These are phyloP conservation scores for Barnardius zonarius DNA, from an alignment of 2,113 vertebrate genomes.

Conservation along the genomic window DNA sequence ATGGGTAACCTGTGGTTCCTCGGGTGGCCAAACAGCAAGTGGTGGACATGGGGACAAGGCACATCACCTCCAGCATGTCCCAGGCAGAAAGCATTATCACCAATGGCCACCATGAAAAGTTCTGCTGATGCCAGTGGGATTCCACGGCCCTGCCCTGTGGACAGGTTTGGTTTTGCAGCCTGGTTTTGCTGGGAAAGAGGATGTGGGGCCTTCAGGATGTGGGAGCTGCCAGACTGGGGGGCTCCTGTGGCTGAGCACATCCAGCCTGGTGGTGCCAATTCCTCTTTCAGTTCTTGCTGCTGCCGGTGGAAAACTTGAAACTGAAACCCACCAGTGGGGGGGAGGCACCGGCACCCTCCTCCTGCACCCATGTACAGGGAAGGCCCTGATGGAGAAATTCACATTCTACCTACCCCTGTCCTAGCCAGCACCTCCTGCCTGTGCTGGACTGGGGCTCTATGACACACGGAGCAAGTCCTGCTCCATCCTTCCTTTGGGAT, in stretches of 20 bases:
- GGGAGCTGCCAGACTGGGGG: no score
- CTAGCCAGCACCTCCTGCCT: not conserved
- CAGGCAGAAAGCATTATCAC: not conserved
- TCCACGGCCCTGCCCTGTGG: not conserved
- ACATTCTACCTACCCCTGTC: not conserved
- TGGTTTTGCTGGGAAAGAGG: not conserved
- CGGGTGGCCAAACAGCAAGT: accelerated
- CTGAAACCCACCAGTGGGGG: not conserved
- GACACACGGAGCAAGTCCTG: accelerated
- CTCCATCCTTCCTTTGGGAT: not conserved
- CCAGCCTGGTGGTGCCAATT: not conserved
- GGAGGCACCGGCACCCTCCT: not conserved
- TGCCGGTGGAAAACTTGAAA: not conserved
- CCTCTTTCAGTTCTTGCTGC: not conserved
- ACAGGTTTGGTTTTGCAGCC: not conserved
- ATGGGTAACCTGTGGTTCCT: accelerated
- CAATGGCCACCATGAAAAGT: not conserved
- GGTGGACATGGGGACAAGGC: not conserved
- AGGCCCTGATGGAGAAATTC: not conserved
- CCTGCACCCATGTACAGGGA: not conserved
- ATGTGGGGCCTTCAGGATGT: accelerated
- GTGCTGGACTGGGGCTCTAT: accelerated
- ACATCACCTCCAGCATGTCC: not conserved
- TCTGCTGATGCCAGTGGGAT: not conserved
- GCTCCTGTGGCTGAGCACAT: not conserved